Base-by-base conservation (phyloP, 2,888 invertebrate species). In the Diarsia rubi region DNA sequence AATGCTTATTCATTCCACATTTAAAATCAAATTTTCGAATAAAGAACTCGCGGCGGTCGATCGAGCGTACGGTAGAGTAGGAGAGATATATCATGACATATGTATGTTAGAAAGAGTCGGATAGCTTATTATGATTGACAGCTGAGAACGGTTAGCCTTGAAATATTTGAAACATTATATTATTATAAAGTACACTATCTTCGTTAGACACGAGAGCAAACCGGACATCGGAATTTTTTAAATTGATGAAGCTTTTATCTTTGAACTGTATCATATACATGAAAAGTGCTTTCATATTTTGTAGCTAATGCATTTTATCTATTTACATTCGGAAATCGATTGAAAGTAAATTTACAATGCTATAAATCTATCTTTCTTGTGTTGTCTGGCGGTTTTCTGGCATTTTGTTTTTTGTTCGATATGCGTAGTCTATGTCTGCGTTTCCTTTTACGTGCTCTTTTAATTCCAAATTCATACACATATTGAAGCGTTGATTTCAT, bases 141-240 rank as follows among this genome's bases (percentile, higher is more conserved):
- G 96, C 95, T 96, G 95, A 96, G 96, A 96, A 96, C 96, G 96
- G 96, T 96, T 96, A 95, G 95, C 96, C 96, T 96, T 96, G 96
- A 96, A 96, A 96, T 96, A 96, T 96, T 96, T 96, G 96, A 96
- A 96, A 96, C 96, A 96, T 96, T 96, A 96, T 96, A 96, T 95
- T 96, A 95, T 95, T 96, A 96, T 95, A 95, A 96, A 96, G 96
- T 96, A 96, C 96, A 95, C 96, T 95, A 96, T 96, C 94, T 95
- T 94, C 90, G 90, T 91, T 90, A 84, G 89, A 91, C 94, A 93
- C 91, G 91, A 89, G 94, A 94, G 94, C 88, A 83, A 91, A 91
- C 91, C 91, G 95, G 95, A 91, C 95, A 92, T 93, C 82, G 79
- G 75, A 86, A 65, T 79, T 88, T 83, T 88, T 86, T 85, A 79